Evolutionary conservation across 2,797 vertebrate genomes (phyloP).

Genomic region (Enteromius afrohamiltoni): DNA sequence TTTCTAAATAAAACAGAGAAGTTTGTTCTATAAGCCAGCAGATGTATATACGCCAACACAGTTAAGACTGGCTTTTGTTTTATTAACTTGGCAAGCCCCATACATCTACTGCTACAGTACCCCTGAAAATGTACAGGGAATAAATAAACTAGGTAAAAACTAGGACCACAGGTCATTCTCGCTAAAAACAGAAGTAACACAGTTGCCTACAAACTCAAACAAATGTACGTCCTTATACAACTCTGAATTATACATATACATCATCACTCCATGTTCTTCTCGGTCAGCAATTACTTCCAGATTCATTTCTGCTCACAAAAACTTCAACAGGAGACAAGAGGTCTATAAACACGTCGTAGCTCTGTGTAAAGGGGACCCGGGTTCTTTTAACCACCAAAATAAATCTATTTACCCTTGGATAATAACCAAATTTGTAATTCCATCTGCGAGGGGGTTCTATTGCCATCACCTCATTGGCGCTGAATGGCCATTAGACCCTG

Average conservation of each 20-base stretch:
- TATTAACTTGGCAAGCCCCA: conserved; percentile 30
- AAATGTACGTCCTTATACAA: not conserved
- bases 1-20: conserved; percentile 31
- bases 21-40: conserved; percentile 33
- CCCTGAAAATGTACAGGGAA: conserved; percentile 29
- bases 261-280: not conserved
- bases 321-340: conserved; percentile 8
- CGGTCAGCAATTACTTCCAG: not conserved
- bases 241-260: conserved; percentile 6
- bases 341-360: conserved; percentile 17
- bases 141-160: conserved; percentile 42
- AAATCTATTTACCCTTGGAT: conserved; percentile 41
- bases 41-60: conserved; percentile 47
- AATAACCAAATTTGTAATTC: conserved; percentile 36
- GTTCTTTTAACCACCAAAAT: conserved; percentile 33
- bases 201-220: not conserved
- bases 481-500: conserved; percentile 26
- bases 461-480: conserved; percentile 16
- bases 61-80: conserved; percentile 57
- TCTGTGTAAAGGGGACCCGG: not conserved
- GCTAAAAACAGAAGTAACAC: conserved; percentile 21
- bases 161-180: not conserved
- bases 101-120: conserved; percentile 11
- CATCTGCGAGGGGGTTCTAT: not conserved
- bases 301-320: not conserved